Evolutionary conservation across 2,797 vertebrate species (phyloP).

Genomic region (Poecilia gillii): DNA sequence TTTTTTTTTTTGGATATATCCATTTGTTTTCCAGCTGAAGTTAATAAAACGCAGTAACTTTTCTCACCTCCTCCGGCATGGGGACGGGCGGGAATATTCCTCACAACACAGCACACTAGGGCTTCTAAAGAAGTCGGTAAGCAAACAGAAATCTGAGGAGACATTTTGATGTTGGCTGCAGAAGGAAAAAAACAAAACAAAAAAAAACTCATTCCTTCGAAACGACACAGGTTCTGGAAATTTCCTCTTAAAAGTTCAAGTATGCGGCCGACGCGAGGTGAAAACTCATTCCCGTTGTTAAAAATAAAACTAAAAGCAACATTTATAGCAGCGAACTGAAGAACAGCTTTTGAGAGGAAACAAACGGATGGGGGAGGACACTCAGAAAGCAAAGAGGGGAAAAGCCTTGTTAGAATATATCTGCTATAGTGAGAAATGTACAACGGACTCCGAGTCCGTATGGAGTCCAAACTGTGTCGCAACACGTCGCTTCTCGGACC

Average conservation of each 20-base stretch:
- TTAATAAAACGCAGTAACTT: slow-evolving; percentile 78
- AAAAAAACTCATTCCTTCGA: slow-evolving; percentile 3
- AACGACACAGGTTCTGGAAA: slow-evolving; percentile 72
- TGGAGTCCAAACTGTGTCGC: slow-evolving; percentile 18
- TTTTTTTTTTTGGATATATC: slow-evolving; percentile 76
- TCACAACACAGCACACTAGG: slow-evolving; percentile 39
- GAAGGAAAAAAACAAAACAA: too few relatives aligned
- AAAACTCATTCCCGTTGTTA: slow-evolving; percentile 78
- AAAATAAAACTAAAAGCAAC: slow-evolving; percentile 87
- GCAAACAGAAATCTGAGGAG: slow-evolving; percentile 13
- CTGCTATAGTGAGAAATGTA: slow-evolving; percentile 57
- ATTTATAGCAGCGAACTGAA: slow-evolving; percentile 93
- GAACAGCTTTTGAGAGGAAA: slow-evolving; percentile 82
- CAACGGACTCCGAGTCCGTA: slow-evolving; percentile 27
- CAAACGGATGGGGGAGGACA: slow-evolving; percentile 75
- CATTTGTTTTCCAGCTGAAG: slow-evolving; percentile 89
- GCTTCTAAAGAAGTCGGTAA: slow-evolving; percentile 6
- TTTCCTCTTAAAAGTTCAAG: slow-evolving; percentile 78
- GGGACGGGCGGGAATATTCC: slow-evolving; percentile 23
- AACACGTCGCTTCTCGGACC: slow-evolving; percentile 24
- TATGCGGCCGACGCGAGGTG: slow-evolving; percentile 79
- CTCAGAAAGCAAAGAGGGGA: slow-evolving; percentile 32
- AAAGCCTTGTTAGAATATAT: slow-evolving; percentile 51
- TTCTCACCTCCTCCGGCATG: slow-evolving; percentile 19
- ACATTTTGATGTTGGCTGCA: slow-evolving; percentile 34